phyloP scores from a whole-genome alignment of 2,113 vertebrate genomes.

The Hemichromis elongatus region DNA sequence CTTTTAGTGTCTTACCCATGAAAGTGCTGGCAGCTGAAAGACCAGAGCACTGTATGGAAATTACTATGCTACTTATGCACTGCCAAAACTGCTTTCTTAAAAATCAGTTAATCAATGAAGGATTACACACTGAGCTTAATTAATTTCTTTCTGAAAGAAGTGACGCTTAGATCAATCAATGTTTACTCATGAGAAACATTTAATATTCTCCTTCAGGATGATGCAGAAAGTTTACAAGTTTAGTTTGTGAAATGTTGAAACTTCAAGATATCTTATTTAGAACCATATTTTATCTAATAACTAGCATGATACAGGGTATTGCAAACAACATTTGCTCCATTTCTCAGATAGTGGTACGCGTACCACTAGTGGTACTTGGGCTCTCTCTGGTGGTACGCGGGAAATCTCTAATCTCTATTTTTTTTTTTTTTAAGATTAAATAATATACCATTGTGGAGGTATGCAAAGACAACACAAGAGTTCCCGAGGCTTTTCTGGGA shows the following conservation, averaged over 20 bases:
- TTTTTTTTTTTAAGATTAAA: too few species aligned
- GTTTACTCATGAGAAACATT: neutral
- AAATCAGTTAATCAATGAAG: neutral
- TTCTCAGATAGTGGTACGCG: too few species aligned
- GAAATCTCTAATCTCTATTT: too few species aligned
- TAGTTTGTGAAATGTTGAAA: neutral
- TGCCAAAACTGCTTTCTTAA: neutral
- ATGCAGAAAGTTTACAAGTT: neutral
- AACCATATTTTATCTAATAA: neutral
- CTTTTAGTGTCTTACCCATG: slow-evolving; percentile 10
- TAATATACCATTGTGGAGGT: too few species aligned
- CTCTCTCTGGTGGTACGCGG: too few species aligned
- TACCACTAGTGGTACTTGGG: too few species aligned
- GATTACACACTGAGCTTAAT: neutral
- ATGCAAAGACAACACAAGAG: too few species aligned
- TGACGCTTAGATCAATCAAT: neutral
- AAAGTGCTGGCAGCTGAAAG: slow-evolving; percentile 15
- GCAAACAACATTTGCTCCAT: neutral
- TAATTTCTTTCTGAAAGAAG: neutral
- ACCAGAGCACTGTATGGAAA: neutral
- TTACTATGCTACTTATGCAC: neutral
- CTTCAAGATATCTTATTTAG: neutral
- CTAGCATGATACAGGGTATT: neutral
- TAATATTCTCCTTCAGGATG: neutral
- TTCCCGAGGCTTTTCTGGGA: too few species aligned